Conservation (phyloP, 2,113 vertebrate species). For the Pachypanchax playfairii region DNA sequence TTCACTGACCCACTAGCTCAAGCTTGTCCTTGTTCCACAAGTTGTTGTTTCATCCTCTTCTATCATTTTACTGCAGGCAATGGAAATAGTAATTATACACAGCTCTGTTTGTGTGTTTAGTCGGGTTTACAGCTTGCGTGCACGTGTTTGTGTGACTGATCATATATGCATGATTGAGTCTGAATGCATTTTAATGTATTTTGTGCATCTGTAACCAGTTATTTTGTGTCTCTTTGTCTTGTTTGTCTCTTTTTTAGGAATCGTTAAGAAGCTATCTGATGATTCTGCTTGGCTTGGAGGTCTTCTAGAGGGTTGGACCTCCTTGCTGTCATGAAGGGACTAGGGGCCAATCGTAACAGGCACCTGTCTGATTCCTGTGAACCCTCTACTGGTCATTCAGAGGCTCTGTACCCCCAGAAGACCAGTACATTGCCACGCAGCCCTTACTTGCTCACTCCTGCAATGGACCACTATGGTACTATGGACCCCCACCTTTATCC, state of each 20-base stretch:
- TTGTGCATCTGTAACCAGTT: constrained; percentile 5
- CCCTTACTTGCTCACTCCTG: constrained; percentile 89
- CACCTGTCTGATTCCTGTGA: constrained; percentile 93
- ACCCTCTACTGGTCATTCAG: constrained; percentile 77
- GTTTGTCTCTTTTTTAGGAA: constrained; percentile 62
- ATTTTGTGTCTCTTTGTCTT: constrained; percentile 14
- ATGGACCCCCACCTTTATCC: constrained; percentile 85
- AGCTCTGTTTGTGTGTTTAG: constrained; percentile 18
- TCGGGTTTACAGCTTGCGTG: constrained; percentile 28
- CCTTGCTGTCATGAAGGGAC: constrained; percentile 90
- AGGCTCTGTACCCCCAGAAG: constrained; percentile 85
- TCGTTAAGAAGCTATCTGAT: constrained; percentile 41
- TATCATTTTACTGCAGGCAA: constrained; percentile 47
- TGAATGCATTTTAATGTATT: constrained; percentile 26
- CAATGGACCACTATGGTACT: constrained; percentile 88
- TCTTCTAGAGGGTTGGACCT: constrained; percentile 77
- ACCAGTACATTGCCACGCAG: constrained; percentile 83
- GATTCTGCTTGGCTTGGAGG: constrained; percentile 62
- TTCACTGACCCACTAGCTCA: constrained; percentile 34
- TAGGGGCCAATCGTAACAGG: constrained; percentile 91
- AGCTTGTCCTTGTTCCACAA: constrained; percentile 41
- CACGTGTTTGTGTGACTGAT: constrained; percentile 21
- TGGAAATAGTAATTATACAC: constrained; percentile 41
- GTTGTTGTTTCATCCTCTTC: constrained; percentile 43
- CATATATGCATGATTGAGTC: constrained; percentile 14